phyloP scores from a whole-genome alignment of 2,888 invertebrate species.

The Drosophila quinaria region DNA sequence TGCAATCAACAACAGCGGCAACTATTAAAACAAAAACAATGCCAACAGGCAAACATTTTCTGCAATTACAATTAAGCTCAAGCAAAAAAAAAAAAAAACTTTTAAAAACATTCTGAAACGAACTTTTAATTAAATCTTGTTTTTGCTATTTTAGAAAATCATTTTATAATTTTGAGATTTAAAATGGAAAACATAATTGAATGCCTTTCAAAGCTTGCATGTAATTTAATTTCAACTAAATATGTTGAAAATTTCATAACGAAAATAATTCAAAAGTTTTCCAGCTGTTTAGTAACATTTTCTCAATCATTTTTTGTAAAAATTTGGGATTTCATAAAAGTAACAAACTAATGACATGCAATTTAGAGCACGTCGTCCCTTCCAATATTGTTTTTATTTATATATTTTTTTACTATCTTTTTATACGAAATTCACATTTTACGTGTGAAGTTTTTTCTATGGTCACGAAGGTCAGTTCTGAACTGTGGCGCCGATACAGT shows the following conservation, averaged over 20 bases:
- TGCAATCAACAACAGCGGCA: slow-evolving; percentile 56
- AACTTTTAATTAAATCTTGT: neutral
- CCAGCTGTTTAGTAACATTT: neutral
- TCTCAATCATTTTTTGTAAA: neutral
- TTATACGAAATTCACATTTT: slow-evolving; percentile 47
- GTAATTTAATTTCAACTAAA: too few species aligned
- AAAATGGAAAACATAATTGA: too few species aligned
- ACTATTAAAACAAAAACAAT: slow-evolving; percentile 11
- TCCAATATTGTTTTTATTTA: slow-evolving; percentile 7
- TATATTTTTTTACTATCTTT: slow-evolving; percentile 11
- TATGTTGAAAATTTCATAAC: too few species aligned
- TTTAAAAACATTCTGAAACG: neutral
- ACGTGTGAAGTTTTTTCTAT: slow-evolving; percentile 33
- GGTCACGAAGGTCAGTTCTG: slow-evolving; percentile 34
- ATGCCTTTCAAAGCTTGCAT: too few species aligned
- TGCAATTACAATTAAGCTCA: slow-evolving; percentile 41
- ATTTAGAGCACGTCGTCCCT: neutral
- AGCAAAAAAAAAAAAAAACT: neutral
- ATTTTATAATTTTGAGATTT: neutral
- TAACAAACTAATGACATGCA: neutral
- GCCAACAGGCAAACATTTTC: slow-evolving; percentile 17
- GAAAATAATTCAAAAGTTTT: too few species aligned
- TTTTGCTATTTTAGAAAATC: neutral
- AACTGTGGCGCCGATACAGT: slow-evolving; percentile 7
- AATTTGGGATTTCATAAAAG: neutral